Evolutionary conservation across 2,797 vertebrate species (phyloP).

Genomic region (Loris lydekkerianus): DNA sequence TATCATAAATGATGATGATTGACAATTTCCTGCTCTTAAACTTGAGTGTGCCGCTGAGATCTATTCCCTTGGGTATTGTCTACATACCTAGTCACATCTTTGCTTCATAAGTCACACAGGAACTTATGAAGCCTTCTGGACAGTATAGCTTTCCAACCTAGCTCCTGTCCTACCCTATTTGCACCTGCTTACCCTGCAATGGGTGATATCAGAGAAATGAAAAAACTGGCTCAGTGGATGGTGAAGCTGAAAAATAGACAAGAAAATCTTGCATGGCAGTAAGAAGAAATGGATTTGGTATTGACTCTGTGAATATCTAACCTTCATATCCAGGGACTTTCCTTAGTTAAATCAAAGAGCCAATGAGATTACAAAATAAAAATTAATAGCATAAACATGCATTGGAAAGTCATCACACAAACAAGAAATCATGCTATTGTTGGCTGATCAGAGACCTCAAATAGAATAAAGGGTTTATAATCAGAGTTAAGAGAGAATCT

Average conservation of each 20-base stretch:
- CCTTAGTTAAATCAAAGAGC: conserved; percentile 8
- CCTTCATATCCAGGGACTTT: not conserved
- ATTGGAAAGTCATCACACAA: not conserved
- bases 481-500: conserved; percentile 55
- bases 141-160: not conserved
- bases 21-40: not conserved
- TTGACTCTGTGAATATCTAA: not conserved
- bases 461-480: conserved; percentile 5
- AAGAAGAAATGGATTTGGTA: not conserved
- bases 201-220: not conserved
- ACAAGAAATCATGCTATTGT: not conserved
- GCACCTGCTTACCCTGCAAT: not conserved
- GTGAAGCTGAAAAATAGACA: not conserved
- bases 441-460: not conserved
- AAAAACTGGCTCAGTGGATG: not conserved
- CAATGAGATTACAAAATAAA: conserved; percentile 29
- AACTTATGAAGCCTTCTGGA: not conserved
- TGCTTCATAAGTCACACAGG: not conserved
- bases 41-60: not conserved
- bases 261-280: not conserved
- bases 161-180: not conserved
- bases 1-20: not conserved
- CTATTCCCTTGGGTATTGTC: not conserved
- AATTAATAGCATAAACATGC: not conserved
- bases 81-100: not conserved